These are phyloP conservation scores for Oppia nitens DNA, from an alignment of 1,140 invertebrate species.

Conservation along the genomic window DNA sequence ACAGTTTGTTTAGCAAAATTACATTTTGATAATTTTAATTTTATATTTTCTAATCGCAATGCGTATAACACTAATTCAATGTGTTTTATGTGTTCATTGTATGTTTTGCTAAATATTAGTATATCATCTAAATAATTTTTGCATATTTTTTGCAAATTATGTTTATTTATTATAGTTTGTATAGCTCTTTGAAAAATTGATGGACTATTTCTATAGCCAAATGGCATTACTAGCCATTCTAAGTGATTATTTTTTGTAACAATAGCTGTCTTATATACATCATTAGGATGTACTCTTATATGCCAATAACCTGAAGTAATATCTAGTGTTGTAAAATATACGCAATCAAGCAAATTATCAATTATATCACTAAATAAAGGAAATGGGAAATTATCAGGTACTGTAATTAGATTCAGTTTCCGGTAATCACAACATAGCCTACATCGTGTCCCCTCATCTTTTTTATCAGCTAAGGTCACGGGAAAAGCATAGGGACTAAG, in stretches of 20 bases:
- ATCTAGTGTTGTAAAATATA: slow-evolving; percentile 14
- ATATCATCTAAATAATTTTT: slow-evolving; percentile 24
- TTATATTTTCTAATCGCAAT: slow-evolving; percentile 25
- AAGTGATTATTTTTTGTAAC: slow-evolving; percentile 8
- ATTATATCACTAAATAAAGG: slow-evolving; percentile 10
- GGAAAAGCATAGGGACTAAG: slow-evolving; percentile 6
- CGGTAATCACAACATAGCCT: not conserved
- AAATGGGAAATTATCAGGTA: not conserved
- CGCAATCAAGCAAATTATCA: not conserved
- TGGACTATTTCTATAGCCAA: slow-evolving; percentile 23
- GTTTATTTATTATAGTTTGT: slow-evolving; percentile 17
- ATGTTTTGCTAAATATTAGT: slow-evolving; percentile 1
- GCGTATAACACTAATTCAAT: slow-evolving; percentile 21
- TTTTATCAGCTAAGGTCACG: slow-evolving; percentile 2
- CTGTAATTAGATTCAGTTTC: slow-evolving; percentile 5
- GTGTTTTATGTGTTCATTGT: slow-evolving; percentile 7
- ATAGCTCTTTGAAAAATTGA: slow-evolving; percentile 24
- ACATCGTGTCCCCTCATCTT: slow-evolving; percentile 1
- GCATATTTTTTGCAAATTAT: slow-evolving; percentile 13
- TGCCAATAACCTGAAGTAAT: slow-evolving; percentile 16
- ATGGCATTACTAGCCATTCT: slow-evolving; percentile 19
- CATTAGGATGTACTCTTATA: slow-evolving; percentile 6
- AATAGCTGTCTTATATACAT: slow-evolving; percentile 14
- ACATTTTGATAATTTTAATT: slow-evolving; percentile 7
- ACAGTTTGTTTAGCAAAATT: slow-evolving; percentile 5